phyloP scores from a whole-genome alignment of 2,113 vertebrate genomes.

The Sigmodon hispidus region DNA sequence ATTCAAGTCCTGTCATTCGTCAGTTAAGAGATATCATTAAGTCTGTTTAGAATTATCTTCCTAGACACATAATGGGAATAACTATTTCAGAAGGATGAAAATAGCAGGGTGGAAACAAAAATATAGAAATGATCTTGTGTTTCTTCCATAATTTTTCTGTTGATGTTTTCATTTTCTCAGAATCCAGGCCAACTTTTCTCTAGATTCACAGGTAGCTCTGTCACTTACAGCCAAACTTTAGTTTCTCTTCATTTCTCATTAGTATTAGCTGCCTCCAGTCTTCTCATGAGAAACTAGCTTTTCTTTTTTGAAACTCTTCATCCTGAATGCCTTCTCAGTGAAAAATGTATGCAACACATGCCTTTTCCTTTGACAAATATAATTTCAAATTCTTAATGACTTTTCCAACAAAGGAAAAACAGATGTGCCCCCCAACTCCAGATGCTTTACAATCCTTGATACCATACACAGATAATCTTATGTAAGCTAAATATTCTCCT shows the following conservation, averaged over 20 bases:
- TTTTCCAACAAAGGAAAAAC: slow-evolving; percentile 60
- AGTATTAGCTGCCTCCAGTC: neutral
- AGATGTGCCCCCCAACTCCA: slow-evolving; percentile 54
- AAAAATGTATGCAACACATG: neutral
- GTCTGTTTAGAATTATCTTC: neutral
- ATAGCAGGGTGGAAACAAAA: neutral
- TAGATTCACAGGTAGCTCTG: neutral
- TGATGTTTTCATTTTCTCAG: neutral
- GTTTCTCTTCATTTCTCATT: neutral
- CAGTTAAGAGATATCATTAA: neutral
- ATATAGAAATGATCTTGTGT: neutral
- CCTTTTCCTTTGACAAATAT: slow-evolving; percentile 32
- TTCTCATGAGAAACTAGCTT: neutral
- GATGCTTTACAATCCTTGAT: slow-evolving; percentile 21
- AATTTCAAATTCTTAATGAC: slow-evolving; percentile 56
- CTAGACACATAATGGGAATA: neutral
- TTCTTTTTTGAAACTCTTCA: slow-evolving; percentile 3
- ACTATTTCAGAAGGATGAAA: neutral
- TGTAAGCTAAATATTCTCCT: slow-evolving; percentile 49
- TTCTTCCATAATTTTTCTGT: neutral
- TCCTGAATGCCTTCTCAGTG: neutral
- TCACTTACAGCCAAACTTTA: neutral
- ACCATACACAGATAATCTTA: slow-evolving; percentile 52
- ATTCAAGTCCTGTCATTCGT: neutral
- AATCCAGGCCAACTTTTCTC: neutral